These are phyloP conservation scores for Perizoma flavofasciatum DNA, from an alignment of 2,888 invertebrate species.

Conservation along the genomic window DNA sequence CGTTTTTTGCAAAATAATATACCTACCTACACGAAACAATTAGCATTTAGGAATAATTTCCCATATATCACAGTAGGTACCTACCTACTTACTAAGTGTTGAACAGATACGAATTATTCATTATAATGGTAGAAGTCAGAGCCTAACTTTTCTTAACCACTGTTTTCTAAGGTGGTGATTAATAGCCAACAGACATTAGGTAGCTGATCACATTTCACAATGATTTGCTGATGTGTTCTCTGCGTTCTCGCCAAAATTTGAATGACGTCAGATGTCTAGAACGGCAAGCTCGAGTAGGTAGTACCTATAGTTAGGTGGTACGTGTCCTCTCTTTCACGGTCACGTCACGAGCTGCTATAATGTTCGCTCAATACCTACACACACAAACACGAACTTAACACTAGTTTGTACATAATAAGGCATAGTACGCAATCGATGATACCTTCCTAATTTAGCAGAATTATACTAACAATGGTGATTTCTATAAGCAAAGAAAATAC, in stretches of 20 bases:
- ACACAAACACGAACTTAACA: constrained; percentile 44
- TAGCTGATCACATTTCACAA: constrained; percentile 84
- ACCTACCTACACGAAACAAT: too few relatives aligned
- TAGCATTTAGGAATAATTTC: too few relatives aligned
- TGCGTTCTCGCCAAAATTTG: constrained; percentile 67
- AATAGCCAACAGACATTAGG: constrained; percentile 71
- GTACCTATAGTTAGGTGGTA: constrained; percentile 46
- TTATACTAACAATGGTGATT: constrained; percentile 43
- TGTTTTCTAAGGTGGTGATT: constrained; percentile 73
- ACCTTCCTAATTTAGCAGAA: constrained; percentile 54
- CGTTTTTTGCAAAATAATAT: too few relatives aligned
- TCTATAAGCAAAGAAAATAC: constrained; percentile 7
- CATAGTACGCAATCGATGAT: background rate
- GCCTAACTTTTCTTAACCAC: constrained; percentile 79
- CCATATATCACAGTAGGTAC: too few relatives aligned
- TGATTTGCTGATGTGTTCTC: constrained; percentile 69
- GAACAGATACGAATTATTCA: constrained; percentile 66
- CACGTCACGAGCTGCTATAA: constrained; percentile 70
- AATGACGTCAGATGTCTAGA: constrained; percentile 82
- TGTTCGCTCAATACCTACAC: constrained; percentile 53
- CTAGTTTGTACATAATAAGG: constrained; percentile 48
- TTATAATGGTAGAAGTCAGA: constrained; percentile 78
- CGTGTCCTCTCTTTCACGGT: constrained; percentile 72
- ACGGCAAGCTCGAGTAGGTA: constrained; percentile 57
- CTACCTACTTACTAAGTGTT: constrained; percentile 55